Base-by-base conservation (phyloP, 2,888 invertebrate species). In the Timema cristinae region DNA sequence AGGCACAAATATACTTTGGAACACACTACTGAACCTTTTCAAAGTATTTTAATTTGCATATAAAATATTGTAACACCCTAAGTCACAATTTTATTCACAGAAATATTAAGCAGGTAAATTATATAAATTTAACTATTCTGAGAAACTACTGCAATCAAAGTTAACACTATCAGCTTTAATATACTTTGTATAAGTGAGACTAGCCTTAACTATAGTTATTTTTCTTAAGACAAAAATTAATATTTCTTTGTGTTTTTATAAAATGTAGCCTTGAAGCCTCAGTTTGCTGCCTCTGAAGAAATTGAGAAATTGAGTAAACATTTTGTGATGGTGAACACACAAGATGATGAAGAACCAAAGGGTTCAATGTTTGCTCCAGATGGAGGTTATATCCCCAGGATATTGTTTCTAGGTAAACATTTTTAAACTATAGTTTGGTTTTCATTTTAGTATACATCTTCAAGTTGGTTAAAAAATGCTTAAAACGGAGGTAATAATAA, bases 331-430 rank as follows among this genome's bases (percentile, higher is more conserved):
- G 86, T 90, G 13, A 89, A 89, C 79, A 79, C 87, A 67, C 78
- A 86, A 77, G 89, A 89, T 78, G 86, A 88, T 73, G 85, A 86
- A 47, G 86, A 88, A 76, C 87, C 87, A 0, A 80, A 82, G 6
- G 84, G 82, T 67, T 80, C 79, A 49, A 79, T 80, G 72, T 90
- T 84, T 77, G 82, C 85, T 5, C 90, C 89, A 0, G 90, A 90
- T 77, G 90, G 90, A 7, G 85, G 83, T 16, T 90, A 90, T 77
- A 88, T 90, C 79, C 90, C 90, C 6, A 84, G 90, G 77, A 87
- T 90, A 54, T 81, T 90, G 49, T 90, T 90, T 80, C 81, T 89
- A 72, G 85, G 83, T 83, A 78, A 76, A 71, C 71, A 67, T n/a
- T 48, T 48, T 2, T 2, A 1, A 10, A 50, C 13, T 49, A n/a